Evolutionary conservation across 1,140 invertebrate genomes (phyloP).

Genomic region (Drosophila jambulina): DNA sequence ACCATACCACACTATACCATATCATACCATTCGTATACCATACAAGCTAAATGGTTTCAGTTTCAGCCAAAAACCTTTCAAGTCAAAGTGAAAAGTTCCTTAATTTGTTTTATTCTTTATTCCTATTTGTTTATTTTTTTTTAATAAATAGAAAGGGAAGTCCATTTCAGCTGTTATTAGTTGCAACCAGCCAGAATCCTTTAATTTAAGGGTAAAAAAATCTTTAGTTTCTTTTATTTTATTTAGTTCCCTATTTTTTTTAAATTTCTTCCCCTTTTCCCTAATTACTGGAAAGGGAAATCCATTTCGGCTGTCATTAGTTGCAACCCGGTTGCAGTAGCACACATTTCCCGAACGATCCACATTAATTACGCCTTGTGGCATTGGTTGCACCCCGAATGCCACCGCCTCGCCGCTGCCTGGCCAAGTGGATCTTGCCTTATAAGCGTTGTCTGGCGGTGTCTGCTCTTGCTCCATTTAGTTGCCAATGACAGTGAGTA

Average conservation of each 20-base stretch:
- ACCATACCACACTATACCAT: no score
- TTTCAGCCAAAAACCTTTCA: no score
- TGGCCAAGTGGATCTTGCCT: conserved; percentile 14
- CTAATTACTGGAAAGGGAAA: background rate
- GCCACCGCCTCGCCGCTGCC: background rate
- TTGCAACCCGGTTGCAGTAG: conserved; percentile 5
- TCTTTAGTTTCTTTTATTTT: background rate
- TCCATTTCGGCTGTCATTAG: conserved; percentile 1
- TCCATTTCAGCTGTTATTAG: no score
- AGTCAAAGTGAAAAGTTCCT: no score
- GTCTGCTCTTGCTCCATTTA: conserved; percentile 67
- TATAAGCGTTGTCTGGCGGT: conserved; percentile 23
- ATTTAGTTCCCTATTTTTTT: background rate
- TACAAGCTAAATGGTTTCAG: no score
- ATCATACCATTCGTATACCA: no score
- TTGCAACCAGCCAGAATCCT: background rate
- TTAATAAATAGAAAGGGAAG: no score
- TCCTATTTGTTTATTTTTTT: no score
- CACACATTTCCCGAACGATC: conserved; percentile 24
- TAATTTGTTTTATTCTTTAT: no score
- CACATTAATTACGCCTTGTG: conserved; percentile 61
- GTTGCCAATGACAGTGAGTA: conserved; percentile 74
- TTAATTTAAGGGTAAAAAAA: background rate
- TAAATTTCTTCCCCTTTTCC: background rate
- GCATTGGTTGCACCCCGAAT: background rate